Conservation (phyloP, 2,797 vertebrate species). For the Calcarius lapponicus region DNA sequence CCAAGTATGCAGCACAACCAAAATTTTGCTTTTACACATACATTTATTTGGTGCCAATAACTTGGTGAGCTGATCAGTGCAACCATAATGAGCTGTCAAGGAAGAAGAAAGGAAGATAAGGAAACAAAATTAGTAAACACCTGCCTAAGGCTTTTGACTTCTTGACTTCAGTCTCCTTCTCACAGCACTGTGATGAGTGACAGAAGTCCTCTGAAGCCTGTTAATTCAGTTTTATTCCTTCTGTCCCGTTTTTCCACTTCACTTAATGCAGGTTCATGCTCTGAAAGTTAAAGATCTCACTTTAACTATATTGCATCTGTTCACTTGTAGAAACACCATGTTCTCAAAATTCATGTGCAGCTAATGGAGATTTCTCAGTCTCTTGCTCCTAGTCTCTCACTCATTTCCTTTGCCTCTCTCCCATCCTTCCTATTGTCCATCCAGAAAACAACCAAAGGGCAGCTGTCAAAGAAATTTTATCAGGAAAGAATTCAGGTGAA, state of each 20-base stretch:
- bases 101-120: neutral
- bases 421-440: neutral
- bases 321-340: neutral
- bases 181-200: constrained; percentile 3
- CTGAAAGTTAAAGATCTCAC: constrained; percentile 50
- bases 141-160: constrained; percentile 1
- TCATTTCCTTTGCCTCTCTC: neutral
- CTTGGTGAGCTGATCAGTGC: neutral
- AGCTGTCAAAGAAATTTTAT: neutral
- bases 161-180: constrained; percentile 18
- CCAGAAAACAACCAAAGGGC: neutral
- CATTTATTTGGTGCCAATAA: neutral
- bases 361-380: neutral
- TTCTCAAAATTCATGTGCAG: neutral
- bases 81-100: neutral
- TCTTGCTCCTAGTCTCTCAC: neutral
- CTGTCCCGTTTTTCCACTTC: constrained; percentile 44
- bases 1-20: neutral
- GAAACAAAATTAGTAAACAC: neutral
- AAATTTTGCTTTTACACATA: neutral
- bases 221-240: constrained; percentile 16
- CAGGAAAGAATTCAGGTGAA: neutral
- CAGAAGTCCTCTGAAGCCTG: constrained; percentile 26
- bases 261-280: neutral
- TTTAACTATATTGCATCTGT: constrained; percentile 20